phyloP scores from a whole-genome alignment of 2,888 invertebrate genomes.

The Chalcosyrphus nemorum region DNA sequence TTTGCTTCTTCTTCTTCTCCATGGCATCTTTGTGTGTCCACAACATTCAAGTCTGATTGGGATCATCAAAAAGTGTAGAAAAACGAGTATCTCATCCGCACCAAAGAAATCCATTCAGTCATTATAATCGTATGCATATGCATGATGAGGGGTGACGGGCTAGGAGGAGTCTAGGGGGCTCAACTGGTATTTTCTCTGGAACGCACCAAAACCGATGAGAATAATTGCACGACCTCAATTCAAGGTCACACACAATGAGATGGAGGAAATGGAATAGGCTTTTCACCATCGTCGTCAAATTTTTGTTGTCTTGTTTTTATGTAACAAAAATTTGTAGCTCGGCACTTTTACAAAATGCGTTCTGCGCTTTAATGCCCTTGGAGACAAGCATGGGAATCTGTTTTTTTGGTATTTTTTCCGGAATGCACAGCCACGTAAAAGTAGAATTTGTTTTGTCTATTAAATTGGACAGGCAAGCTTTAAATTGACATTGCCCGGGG shows the following conservation, averaged over 20 bases:
- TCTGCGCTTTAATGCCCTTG: neutral
- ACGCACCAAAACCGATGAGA: slow-evolving; percentile 7
- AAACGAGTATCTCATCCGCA: slow-evolving; percentile 13
- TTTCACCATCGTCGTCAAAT: neutral
- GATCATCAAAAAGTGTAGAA: slow-evolving; percentile 15
- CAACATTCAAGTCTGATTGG: neutral
- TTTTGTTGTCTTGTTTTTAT: neutral
- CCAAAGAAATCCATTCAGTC: slow-evolving; percentile 17
- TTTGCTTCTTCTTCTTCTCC: neutral
- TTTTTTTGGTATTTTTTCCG: too few relatives aligned
- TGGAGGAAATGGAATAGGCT: neutral
- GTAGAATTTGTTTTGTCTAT: too few relatives aligned
- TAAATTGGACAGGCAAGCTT: too few relatives aligned
- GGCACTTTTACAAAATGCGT: neutral
- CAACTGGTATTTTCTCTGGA: slow-evolving; percentile 32
- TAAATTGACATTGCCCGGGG: too few relatives aligned
- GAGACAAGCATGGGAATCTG: neutral
- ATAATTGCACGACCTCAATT: slow-evolving; percentile 34
- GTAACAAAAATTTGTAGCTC: neutral
- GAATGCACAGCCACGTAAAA: too few relatives aligned
- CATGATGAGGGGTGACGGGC: neutral
- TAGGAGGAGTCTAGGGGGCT: neutral
- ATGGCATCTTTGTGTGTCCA: neutral
- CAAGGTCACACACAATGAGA: slow-evolving; percentile 18
- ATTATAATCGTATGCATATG: neutral